A percentile compares a stretch with the other conserved stretches of the same genome.
Conservation (phyloP, 2,113 vertebrate species). For the Otocyon megalotis region DNA sequence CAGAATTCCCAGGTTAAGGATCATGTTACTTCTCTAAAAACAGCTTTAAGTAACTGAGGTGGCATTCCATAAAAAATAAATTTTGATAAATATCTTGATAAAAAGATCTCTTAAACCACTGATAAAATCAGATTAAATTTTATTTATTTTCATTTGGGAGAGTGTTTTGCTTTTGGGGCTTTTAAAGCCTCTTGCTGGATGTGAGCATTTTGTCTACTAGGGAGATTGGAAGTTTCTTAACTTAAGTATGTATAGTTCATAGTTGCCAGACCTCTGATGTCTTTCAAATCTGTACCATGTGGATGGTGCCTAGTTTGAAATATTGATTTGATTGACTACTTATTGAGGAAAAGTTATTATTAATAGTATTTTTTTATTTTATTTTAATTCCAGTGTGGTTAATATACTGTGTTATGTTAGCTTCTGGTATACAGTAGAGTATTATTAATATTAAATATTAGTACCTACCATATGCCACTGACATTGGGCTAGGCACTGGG, state of each 20-base stretch:
- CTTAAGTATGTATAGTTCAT: neutral
- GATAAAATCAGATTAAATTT: neutral
- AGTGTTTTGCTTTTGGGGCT: neutral
- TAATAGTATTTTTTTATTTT: neutral
- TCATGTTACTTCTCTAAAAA: neutral
- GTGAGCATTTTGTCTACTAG: neutral
- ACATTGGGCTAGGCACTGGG: neutral
- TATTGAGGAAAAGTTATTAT: neutral
- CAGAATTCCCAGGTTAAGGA: conserved; percentile 12
- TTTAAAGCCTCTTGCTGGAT: neutral
- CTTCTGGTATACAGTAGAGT: neutral
- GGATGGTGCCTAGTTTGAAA: neutral
- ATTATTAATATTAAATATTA: neutral
- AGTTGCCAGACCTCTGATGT: neutral
- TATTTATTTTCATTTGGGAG: neutral
- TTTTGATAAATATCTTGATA: neutral
- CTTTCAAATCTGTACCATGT: neutral
- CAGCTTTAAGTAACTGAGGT: conserved; percentile 15
- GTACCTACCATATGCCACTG: neutral
- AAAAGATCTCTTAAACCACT: neutral
- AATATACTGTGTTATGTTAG: neutral
- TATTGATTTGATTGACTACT: neutral
- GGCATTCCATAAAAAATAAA: neutral
- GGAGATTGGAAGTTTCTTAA: neutral
- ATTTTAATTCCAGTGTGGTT: neutral